Evolutionary conservation across 2,888 invertebrate species (phyloP).

Genomic region (Nymphalis c-album): DNA sequence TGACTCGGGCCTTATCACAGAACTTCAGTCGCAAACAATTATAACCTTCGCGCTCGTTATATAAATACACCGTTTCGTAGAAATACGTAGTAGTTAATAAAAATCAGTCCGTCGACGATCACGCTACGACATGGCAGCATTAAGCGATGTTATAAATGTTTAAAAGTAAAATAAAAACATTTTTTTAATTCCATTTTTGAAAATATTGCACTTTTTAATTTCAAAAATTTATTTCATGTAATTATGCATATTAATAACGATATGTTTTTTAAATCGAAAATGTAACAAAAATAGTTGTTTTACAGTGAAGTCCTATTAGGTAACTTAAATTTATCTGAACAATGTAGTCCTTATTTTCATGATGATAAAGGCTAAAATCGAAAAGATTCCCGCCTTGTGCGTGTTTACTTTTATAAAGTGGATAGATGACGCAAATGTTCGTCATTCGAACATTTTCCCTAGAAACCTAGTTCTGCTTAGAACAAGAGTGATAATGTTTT

Average conservation of each 20-base stretch:
- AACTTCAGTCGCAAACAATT: slow-evolving; percentile 26
- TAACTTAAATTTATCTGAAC: not conserved
- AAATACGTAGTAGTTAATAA: slow-evolving; percentile 22
- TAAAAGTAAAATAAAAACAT: no score
- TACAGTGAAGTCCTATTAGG: slow-evolving; percentile 9
- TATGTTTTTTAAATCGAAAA: not conserved
- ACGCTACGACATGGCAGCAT: slow-evolving; percentile 1
- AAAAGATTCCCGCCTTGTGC: slow-evolving; percentile 2
- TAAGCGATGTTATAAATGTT: not conserved
- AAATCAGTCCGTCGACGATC: slow-evolving; percentile 25
- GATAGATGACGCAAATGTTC: slow-evolving; percentile 31
- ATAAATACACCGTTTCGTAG: slow-evolving; percentile 30
- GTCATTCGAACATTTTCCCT: slow-evolving; percentile 29
- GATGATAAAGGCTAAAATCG: slow-evolving; percentile 3
- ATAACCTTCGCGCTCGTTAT: slow-evolving; percentile 28
- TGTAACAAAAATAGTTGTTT: not conserved
- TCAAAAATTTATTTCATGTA: no score
- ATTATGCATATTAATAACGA: no score
- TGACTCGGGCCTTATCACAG: slow-evolving; percentile 22
- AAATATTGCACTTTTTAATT: no score
- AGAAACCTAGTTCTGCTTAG: slow-evolving; percentile 17
- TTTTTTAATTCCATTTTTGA: no score
- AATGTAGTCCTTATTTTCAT: not conserved
- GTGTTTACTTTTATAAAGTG: slow-evolving; percentile 15
- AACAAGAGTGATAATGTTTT: not conserved